phyloP scores from a whole-genome alignment of 2,888 invertebrate genomes.

The Andricus curvator region DNA sequence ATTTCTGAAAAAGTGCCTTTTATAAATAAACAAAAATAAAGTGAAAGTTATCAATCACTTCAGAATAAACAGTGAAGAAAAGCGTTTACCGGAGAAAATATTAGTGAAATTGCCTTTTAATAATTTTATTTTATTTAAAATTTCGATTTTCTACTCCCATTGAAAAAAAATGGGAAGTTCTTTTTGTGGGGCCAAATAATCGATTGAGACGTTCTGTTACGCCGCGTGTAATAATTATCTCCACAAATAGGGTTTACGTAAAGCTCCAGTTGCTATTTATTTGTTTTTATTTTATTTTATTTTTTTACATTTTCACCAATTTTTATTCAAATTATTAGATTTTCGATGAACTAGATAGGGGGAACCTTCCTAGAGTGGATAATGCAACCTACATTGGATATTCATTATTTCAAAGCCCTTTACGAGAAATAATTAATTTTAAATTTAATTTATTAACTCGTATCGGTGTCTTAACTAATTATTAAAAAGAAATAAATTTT shows the following conservation, averaged over 20 bases:
- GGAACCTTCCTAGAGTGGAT: too few species aligned
- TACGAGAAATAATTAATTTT: too few species aligned
- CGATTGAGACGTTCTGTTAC: conserved; percentile 2
- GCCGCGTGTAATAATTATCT: conserved; percentile 17
- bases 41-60: not conserved
- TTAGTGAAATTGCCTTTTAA: conserved; percentile 16
- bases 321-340: not conserved
- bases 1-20: not conserved
- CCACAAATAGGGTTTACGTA: conserved; percentile 10
- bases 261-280: not conserved
- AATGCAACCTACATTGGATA: too few species aligned
- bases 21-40: not conserved
- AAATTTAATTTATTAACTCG: too few species aligned
- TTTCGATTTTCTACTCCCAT: not conserved
- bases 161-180: not conserved
- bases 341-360: too few species aligned
- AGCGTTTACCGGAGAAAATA: not conserved
- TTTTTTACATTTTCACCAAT: not conserved
- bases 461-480: too few species aligned
- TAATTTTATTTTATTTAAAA: not conserved
- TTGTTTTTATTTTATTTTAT: too few species aligned
- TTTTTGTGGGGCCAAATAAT: not conserved
- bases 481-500: too few species aligned
- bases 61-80: not conserved
- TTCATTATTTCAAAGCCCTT: too few species aligned